These are phyloP conservation scores for Athene cunicularia DNA, from an alignment of 2,113 vertebrate species.

Conservation along the genomic window DNA sequence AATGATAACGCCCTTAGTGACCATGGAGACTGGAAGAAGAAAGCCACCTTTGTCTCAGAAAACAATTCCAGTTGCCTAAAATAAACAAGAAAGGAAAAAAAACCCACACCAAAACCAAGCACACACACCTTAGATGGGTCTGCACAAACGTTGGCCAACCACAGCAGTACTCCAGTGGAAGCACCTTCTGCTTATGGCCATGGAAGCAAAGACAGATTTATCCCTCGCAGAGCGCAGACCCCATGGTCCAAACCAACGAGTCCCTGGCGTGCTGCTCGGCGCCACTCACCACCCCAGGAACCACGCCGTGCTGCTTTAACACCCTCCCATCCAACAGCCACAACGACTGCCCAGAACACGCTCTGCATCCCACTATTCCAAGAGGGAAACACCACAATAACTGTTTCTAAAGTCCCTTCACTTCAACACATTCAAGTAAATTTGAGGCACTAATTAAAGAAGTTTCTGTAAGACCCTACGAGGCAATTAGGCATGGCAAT, in stretches of 20 bases:
- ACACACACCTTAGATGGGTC: background rate
- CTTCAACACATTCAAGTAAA: background rate
- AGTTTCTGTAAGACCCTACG: background rate
- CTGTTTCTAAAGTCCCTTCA: background rate
- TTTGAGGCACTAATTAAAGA: too few species aligned
- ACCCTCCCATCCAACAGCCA: background rate
- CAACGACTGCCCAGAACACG: rapidly evolving
- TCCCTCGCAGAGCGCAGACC: background rate
- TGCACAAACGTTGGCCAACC: background rate
- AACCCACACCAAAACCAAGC: background rate
- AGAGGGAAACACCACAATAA: rapidly evolving
- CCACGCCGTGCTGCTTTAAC: background rate
- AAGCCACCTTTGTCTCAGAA: background rate
- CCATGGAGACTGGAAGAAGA: background rate
- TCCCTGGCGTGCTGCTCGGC: background rate
- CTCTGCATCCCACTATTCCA: background rate
- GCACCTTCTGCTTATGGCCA: background rate
- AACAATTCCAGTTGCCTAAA: background rate
- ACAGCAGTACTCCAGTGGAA: background rate
- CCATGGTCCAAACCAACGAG: background rate
- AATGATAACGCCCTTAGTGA: background rate
- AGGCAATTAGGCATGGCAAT: rapidly evolving
- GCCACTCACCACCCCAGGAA: background rate
- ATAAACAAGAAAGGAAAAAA: background rate
- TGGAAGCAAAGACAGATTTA: background rate